Conservation (phyloP, 2,113 vertebrate species). For the Onychostoma macrolepis region DNA sequence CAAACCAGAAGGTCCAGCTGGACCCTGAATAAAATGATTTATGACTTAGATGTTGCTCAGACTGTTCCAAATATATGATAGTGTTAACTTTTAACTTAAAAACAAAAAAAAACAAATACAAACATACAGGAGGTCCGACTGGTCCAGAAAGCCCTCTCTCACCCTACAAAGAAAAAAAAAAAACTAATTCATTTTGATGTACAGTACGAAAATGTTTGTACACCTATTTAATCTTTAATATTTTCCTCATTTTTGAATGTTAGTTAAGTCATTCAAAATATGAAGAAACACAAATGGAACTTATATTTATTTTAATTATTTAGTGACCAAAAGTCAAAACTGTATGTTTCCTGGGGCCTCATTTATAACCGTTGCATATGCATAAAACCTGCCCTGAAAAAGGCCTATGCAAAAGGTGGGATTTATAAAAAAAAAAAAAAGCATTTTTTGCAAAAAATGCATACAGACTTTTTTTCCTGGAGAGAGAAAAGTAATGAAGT, state of each 20-base stretch:
- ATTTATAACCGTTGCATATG: too few relatives aligned
- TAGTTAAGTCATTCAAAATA: not conserved
- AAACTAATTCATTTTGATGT: not conserved
- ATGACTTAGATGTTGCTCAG: not conserved
- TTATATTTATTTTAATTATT: not conserved
- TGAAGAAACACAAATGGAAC: not conserved
- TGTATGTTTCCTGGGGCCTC: too few relatives aligned
- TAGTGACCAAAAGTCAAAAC: not conserved
- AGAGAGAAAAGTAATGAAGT: too few relatives aligned
- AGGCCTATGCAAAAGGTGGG: too few relatives aligned
- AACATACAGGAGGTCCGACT: conserved; percentile 68
- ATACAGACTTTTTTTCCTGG: too few relatives aligned
- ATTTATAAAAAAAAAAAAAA: too few relatives aligned
- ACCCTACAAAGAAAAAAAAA: conserved; percentile 64
- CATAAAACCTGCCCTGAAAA: too few relatives aligned
- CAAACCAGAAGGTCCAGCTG: conserved; percentile 75
- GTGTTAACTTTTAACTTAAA: not conserved
- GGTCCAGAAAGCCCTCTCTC: conserved; percentile 72
- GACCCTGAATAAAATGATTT: conserved; percentile 75
- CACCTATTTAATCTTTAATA: not conserved
- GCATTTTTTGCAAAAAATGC: too few relatives aligned
- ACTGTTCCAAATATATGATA: not conserved
- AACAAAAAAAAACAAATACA: not conserved
- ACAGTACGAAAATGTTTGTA: not conserved
- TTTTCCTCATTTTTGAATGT: not conserved